Conservation (phyloP, 2,113 vertebrate species). For the Phylloscopus trochiloides region DNA sequence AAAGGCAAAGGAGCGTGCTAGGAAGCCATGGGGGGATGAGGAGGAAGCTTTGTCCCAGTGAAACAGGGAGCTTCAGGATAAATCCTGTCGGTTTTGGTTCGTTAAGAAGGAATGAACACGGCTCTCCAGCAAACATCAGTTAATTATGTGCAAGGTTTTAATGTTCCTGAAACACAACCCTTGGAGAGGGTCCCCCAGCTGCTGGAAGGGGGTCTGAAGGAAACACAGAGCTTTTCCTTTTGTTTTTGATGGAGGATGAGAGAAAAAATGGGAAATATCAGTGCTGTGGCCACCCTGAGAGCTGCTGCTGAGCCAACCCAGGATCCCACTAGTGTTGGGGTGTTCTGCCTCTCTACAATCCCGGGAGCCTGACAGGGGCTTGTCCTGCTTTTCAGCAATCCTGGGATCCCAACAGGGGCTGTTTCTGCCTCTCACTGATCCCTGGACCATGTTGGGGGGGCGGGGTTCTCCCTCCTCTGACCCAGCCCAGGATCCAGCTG, state of each 20-base stretch:
- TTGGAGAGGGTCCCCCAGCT: constrained; percentile 16
- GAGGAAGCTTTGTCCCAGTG: neutral
- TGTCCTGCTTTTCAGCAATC: neutral
- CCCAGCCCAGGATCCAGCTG: rapidly evolving
- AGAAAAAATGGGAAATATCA: neutral
- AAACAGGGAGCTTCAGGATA: neutral
- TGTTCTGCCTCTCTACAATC: neutral
- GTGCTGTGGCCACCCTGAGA: neutral
- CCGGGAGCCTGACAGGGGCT: neutral
- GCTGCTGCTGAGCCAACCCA: neutral
- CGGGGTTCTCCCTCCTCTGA: neutral
- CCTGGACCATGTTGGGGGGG: rapidly evolving
- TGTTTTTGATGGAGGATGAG: neutral
- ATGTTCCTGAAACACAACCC: constrained; percentile 44
- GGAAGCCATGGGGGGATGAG: neutral
- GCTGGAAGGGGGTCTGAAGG: constrained; percentile 4
- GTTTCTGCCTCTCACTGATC: neutral
- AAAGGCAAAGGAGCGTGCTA: neutral
- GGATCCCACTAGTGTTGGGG: rapidly evolving
- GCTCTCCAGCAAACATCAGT: neutral
- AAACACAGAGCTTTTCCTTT: constrained; percentile 3
- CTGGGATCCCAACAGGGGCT: rapidly evolving
- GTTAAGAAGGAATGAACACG: neutral
- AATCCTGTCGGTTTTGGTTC: neutral
- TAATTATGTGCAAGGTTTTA: constrained; percentile 58